These are phyloP conservation scores for Teleopsis dalmanni DNA, from an alignment of 1,140 invertebrate species.

Conservation along the genomic window DNA sequence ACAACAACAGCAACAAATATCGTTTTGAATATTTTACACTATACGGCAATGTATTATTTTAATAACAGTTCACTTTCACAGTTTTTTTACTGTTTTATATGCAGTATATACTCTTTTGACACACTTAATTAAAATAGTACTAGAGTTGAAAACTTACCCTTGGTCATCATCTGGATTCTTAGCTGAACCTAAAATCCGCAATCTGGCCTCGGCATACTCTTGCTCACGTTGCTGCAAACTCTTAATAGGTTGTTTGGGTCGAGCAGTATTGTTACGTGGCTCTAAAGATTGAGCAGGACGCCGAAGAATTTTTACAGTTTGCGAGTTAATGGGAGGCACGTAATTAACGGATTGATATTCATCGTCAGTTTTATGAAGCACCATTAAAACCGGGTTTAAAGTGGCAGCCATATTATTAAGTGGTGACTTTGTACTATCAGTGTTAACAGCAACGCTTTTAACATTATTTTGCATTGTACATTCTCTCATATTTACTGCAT, in stretches of 20 bases:
- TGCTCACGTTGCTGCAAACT: constrained; percentile 78
- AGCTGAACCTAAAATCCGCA: constrained; percentile 74
- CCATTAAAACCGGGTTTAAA: constrained; percentile 34
- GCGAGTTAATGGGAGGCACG: constrained; percentile 52
- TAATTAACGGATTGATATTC: constrained; percentile 51
- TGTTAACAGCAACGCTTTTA: not conserved
- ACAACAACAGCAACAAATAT: no score
- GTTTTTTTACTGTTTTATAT: no score
- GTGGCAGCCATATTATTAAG: constrained; percentile 29
- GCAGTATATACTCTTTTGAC: no score
- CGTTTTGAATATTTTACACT: no score
- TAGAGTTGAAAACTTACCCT: constrained; percentile 53
- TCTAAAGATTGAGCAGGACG: constrained; percentile 56
- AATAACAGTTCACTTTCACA: no score
- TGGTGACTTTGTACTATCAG: constrained; percentile 24
- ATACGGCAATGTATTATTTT: no score
- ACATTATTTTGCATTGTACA: no score
- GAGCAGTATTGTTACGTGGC: constrained; percentile 45
- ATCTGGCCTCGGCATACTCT: constrained; percentile 77
- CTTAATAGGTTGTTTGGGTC: constrained; percentile 66
- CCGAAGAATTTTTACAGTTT: constrained; percentile 75
- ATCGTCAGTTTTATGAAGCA: constrained; percentile 27
- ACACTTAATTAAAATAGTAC: no score
- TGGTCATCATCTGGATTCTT: constrained; percentile 65
- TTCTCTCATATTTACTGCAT: no score